Evolutionary conservation across 2,888 invertebrate species (phyloP).

Genomic region (Tenthredo scrophulariae): DNA sequence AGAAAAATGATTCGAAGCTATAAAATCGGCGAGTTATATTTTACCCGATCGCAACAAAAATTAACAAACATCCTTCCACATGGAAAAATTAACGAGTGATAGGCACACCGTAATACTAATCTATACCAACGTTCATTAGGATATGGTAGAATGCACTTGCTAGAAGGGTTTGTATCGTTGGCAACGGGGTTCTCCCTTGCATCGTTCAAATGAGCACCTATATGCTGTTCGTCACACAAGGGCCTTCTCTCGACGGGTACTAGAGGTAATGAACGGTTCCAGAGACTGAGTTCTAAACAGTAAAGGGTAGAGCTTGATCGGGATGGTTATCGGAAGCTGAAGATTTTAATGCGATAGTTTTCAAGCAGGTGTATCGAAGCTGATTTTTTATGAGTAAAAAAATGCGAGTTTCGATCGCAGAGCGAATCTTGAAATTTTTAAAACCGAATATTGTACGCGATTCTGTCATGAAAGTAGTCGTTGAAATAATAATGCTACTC

Average conservation of each 20-base stretch:
- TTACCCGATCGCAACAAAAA: neutral
- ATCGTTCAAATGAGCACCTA: slow-evolving; percentile 45
- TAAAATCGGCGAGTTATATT: neutral
- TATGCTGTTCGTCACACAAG: slow-evolving; percentile 39
- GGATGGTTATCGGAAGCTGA: neutral
- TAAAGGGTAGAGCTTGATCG: neutral
- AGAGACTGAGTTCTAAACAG: slow-evolving; percentile 22
- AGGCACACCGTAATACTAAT: slow-evolving; percentile 1
- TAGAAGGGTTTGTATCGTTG: slow-evolving; percentile 37
- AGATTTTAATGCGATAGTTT: neutral
- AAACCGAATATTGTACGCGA: neutral
- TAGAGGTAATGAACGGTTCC: slow-evolving; percentile 41
- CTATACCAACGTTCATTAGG: neutral
- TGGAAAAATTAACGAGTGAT: neutral
- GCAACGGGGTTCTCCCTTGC: slow-evolving; percentile 34
- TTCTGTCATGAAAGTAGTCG: slow-evolving; percentile 34
- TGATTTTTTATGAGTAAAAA: neutral
- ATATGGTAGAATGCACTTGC: slow-evolving; percentile 34
- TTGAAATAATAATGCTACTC: slow-evolving; percentile 73
- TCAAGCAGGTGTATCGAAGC: neutral
- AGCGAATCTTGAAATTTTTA: neutral
- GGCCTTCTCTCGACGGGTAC: slow-evolving; percentile 16
- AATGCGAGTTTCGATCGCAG: neutral
- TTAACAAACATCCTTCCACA: neutral
- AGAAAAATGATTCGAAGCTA: neutral